Base-by-base conservation (phyloP, 2,797 vertebrate genomes). In the Huso huso region DNA sequence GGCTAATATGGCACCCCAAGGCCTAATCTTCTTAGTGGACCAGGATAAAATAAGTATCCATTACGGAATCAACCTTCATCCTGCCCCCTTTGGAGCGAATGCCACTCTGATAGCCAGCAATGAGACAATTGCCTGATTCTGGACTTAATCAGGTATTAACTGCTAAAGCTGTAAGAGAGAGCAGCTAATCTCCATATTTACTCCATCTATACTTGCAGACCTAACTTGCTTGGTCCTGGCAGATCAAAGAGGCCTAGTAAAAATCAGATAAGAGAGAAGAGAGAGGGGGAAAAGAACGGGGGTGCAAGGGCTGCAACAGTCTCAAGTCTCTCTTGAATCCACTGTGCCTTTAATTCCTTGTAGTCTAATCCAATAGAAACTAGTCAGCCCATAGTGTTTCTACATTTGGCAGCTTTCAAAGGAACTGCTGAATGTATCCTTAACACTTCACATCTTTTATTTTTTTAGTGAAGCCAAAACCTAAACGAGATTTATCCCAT, bases 51-150 rank as follows among this genome's bases (percentile, higher is more conserved):
- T 94, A 90, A 90, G 93, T 94, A 95, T 97, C 93, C 91, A 93
- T 98, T 97, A 97, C 94, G 93, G 90, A 93, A 90, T 90, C 92
- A 86, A 93, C 95, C 93, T 93, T 91, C 89, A 92, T 88, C 91
- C 91, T 89, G 89, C 93, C 91, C 90, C 90, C 91, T 92, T 87
- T 75, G 85, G 85, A 92, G 88, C 92, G 88, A 85, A 74, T 89
- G 91, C 92, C 91, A 92, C 92, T 96, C 93, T 93, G 93, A 94
- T 93, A 89, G 92, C 89, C 86, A 89, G 89, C 89, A 86, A 66
- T 10, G 82, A 90, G 92, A 90, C 91, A 92, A 89, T 92, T 87
- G 93, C 88, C 82, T 85, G 89, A 89, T 89, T 87, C 87, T 77
- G 74, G 86, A 88, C 88, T 93, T 95, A 97, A 95, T 96, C 94